A percentile compares a stretch with the other conserved stretches of the same genome.
phyloP scores from a whole-genome alignment of 1,140 invertebrate species.

The Musca vetustissima region DNA sequence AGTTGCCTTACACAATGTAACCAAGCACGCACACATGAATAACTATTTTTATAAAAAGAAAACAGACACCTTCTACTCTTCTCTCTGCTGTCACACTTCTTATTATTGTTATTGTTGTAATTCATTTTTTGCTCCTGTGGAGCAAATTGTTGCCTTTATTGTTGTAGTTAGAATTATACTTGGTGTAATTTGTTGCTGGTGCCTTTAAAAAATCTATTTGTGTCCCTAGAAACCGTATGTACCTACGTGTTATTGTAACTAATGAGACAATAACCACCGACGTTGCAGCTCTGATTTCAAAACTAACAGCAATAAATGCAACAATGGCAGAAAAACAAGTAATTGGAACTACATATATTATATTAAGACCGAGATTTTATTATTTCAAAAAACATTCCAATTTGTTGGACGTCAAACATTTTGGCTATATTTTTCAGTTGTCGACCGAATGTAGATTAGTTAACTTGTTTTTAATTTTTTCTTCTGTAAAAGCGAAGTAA shows the following conservation, averaged over 20 bases:
- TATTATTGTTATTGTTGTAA: neutral
- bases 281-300: neutral
- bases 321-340: too few relatives aligned
- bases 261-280: constrained; percentile 14
- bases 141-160: neutral
- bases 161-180: neutral
- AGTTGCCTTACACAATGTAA: constrained; percentile 4
- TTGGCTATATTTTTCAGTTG: too few relatives aligned
- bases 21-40: neutral
- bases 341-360: too few relatives aligned
- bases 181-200: neutral
- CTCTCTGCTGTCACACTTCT: neutral
- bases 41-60: neutral
- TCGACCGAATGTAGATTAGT: too few relatives aligned
- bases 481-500: too few relatives aligned
- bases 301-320: too few relatives aligned
- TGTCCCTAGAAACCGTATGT: neutral
- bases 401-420: too few relatives aligned
- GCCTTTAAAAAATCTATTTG: neutral
- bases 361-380: too few relatives aligned
- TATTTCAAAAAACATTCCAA: too few relatives aligned
- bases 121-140: neutral
- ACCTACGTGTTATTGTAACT: constrained; percentile 5
- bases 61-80: neutral
- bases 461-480: too few relatives aligned